Evolutionary conservation across 2,797 vertebrate species (phyloP), one percentile per base, ranked within the genome.

Genomic region (Hippoglossus hippoglossus): DNA sequence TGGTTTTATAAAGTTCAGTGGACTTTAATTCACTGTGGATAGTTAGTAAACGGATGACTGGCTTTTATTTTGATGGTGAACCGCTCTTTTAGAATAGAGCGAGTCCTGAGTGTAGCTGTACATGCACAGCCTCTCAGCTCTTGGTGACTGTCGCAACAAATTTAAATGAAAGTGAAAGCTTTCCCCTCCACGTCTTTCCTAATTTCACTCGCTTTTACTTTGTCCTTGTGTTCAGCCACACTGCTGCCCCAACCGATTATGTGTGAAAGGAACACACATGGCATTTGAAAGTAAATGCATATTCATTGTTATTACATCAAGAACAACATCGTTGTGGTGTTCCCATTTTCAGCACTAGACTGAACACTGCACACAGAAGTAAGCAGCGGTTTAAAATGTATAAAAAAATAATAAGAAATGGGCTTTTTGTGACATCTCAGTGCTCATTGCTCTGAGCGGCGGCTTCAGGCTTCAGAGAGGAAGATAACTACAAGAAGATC

Each of bases 271-370:
- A 49, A 21, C 19, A 21, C n/a, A 10, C 46, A n/a, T 44, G 44
- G 44, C 15, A 63, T 71, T 49, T 73, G 64, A 90, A 79, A 66
- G 63, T 71, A 72, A 72, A 83, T 76, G 57, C 63, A 80, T 75
- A 84, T 87, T 86, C 72, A 86, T 62, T 67, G 68, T 71, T 77
- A 46, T 80, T 57, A 41, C 61, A 70, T 76, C 61, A 80, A 59
- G 22, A 61, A 50, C 58, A 55, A 70, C 16, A 46, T 7, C 63
- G 68, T 34, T 58, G 12, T 67, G 31, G 12, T 62, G 39, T 51
- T 80, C 67, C 24, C 5, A 21, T 71, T 75, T 58, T 31, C 31
- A 60, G 61, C 54, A 10, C 34, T 47, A 4, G 10, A 53, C 28
- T 21, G 8, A 67, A 68, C 5, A 15, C 13, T 34, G 50, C 11